These are phyloP conservation scores for Tipula lateralis DNA, from an alignment of 2,888 invertebrate genomes.

Conservation along the genomic window DNA sequence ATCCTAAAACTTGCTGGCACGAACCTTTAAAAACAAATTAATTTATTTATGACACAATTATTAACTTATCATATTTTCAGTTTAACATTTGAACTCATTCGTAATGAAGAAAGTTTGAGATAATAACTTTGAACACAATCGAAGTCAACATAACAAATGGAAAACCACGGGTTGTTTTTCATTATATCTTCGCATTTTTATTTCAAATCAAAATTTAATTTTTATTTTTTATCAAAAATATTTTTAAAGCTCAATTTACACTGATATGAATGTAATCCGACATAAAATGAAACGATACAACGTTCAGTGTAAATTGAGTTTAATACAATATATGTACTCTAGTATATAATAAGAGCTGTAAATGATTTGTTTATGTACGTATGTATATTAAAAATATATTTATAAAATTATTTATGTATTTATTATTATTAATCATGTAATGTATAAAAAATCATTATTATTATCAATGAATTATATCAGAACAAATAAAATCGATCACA, in stretches of 20 bases:
- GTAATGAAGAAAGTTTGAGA: no score
- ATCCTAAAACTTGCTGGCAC: no score
- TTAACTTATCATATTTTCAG: no score
- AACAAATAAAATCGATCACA: background rate
- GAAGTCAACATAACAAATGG: no score
- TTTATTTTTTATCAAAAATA: constrained; percentile 2
- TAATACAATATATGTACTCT: background rate
- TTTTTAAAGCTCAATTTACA: background rate
- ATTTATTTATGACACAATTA: no score
- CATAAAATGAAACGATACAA: no score
- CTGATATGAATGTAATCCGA: no score
- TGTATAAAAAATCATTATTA: constrained; percentile 4
- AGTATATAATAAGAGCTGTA: background rate
- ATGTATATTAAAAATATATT: background rate
- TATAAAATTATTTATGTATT: background rate
- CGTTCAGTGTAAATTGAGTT: no score
- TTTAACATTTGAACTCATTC: no score
- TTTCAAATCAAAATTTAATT: constrained; percentile 1
- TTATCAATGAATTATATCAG: background rate
- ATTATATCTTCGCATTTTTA: background rate
- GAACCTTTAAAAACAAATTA: no score
- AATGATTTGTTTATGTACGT: background rate
- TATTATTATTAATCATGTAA: background rate
- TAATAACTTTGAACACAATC: no score
- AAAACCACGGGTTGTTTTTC: no score